Evolutionary conservation across 2,888 invertebrate species (phyloP), one percentile per base, ranked within the genome.

Genomic region (Napeogenes sylphis): DNA sequence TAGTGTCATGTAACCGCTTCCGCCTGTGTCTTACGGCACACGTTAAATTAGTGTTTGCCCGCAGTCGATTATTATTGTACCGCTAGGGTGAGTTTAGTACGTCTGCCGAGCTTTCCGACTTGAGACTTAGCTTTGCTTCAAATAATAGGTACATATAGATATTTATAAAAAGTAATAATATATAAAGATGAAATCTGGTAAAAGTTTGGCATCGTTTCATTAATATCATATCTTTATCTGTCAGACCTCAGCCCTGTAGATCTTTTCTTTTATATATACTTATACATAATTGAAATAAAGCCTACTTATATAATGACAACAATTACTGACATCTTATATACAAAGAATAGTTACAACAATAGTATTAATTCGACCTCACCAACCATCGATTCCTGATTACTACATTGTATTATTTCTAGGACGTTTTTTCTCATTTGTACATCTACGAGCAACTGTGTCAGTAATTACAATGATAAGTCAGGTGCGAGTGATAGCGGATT

Each of bases 401-500:
- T 72, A 78, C 76, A 80, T 76, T 82, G 80, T 83, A 59, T 61
- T 78, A 64, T 64, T 82, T 83, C 80, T 83, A 83, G 83, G 80
- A 80, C 82, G 76, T 72, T 76, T 80, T 81, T 81, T 68, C 64
- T 67, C 56, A 63, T 79, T 79, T 80, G 79, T 80, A 77, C 79
- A 81, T 78, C 79, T 79, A 73, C 78, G 75, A 79, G 82, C 84
- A 86, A 86, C 85, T 87, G 82, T 86, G 86, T 76, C 83, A 81
- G 85, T 75, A 85, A 87, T 87, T 87, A 87, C 84, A 84, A 84
- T 86, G 83, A 87, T 87, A 85, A 71, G 73, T 71, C 69, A 47
- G 77, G 80, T 63, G 21, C 2, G 21, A 66, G 46, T 77, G 66
- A 0, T 1, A 75, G 82, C 80, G 81, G 54, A 21, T 56, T 58